These are phyloP conservation scores for Heliconius ismenius DNA, from an alignment of 2,888 invertebrate species.

Conservation along the genomic window DNA sequence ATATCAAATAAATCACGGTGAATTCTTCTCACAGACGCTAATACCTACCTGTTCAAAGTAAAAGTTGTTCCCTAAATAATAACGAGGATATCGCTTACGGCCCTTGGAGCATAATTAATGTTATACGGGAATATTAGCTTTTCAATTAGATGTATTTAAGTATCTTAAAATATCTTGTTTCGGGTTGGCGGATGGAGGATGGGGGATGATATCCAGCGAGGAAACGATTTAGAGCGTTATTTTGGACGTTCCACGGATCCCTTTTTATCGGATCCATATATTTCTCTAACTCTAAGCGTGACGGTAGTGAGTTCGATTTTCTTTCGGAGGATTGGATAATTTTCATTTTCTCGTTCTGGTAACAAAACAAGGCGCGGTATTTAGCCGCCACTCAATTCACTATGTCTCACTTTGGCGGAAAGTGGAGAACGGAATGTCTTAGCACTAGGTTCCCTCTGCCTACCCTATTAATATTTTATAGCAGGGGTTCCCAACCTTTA, in stretches of 20 bases:
- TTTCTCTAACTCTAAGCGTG: neutral
- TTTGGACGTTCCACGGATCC: neutral
- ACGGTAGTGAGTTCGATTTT: neutral
- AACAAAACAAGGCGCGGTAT: too few species aligned
- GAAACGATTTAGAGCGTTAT: neutral
- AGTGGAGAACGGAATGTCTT: neutral
- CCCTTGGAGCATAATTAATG: conserved; percentile 77
- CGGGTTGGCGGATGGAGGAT: conserved; percentile 39
- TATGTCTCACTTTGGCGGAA: neutral
- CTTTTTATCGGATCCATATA: neutral
- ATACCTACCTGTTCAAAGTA: conserved; percentile 33
- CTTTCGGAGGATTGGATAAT: too few species aligned
- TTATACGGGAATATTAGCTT: conserved; percentile 79
- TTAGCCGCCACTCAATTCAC: too few species aligned
- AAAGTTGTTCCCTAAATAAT: conserved; percentile 50
- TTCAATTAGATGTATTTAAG: conserved; percentile 78
- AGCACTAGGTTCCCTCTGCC: neutral
- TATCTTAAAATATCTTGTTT: conserved; percentile 70
- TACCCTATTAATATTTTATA: neutral
- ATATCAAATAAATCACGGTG: conserved; percentile 17
- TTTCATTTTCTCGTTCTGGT: too few species aligned
- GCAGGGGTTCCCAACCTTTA: too few species aligned
- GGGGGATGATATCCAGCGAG: conserved; percentile 17
- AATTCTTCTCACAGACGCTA: conserved; percentile 34
- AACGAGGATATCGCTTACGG: conserved; percentile 70